phyloP scores from a whole-genome alignment of 2,113 vertebrate species.

The Pteruthius melanotis region DNA sequence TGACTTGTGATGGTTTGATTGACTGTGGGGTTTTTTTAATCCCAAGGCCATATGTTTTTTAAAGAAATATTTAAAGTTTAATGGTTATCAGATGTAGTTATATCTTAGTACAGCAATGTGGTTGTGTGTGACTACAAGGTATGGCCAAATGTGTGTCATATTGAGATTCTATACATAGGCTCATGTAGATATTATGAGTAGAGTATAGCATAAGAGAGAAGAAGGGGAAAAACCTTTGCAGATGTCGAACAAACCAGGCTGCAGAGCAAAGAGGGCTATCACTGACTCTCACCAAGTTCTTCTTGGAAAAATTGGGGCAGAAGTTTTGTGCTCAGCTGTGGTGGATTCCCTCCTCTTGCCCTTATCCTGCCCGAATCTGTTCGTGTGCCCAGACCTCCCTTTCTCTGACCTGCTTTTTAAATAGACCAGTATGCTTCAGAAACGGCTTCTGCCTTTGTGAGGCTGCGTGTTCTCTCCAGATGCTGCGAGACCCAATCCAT shows the following conservation, averaged over 20 bases:
- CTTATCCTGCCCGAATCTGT: not conserved
- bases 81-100: not conserved
- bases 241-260: not conserved
- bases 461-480: not conserved
- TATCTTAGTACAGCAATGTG: not conserved
- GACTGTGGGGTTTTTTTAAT: not conserved
- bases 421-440: not conserved
- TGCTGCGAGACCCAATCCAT: not conserved
- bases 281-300: not conserved
- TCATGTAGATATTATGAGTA: not conserved
- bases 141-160: not conserved
- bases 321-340: not conserved
- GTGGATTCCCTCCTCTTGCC: not conserved
- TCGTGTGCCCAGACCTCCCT: not conserved
- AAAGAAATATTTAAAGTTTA: not conserved
- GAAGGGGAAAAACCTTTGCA: not conserved
- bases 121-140: not conserved
- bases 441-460: not conserved
- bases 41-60: not conserved
- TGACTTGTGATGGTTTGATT: not conserved
- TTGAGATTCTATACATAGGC: not conserved
- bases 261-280: not conserved
- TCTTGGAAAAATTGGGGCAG: not conserved
- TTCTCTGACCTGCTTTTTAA: not conserved
- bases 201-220: not conserved